A percentile compares a stretch with the other conserved stretches of the same genome.
These are phyloP conservation scores for Pomacea maculata DNA, from an alignment of 1,140 invertebrate species.

Conservation along the genomic window DNA sequence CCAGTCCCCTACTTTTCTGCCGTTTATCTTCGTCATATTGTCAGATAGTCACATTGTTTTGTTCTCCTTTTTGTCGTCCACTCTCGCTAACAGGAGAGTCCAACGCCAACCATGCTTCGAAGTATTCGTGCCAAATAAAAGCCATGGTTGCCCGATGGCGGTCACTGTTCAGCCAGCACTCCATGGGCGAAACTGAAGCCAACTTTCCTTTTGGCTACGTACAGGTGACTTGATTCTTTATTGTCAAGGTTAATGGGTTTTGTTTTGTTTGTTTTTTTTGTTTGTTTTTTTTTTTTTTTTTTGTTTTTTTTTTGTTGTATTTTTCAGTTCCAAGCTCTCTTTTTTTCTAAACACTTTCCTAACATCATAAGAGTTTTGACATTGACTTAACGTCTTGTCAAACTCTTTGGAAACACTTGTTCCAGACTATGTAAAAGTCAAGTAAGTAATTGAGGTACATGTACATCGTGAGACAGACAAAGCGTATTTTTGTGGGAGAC, in stretches of 20 bases:
- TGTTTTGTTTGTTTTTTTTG: too few species aligned
- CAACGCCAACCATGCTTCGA: slow-evolving; percentile 22
- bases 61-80: not conserved
- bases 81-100: slow-evolving; percentile 30
- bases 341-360: not conserved
- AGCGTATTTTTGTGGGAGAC: too few species aligned
- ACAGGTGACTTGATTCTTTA: slow-evolving; percentile 28
- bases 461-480: too few species aligned
- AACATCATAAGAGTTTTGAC: not conserved
- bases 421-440: not conserved
- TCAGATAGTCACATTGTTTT: not conserved
- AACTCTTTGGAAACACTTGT: not conserved
- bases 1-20: not conserved
- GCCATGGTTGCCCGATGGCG: slow-evolving; percentile 41
- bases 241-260: not conserved
- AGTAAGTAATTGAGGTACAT: not conserved
- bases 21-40: not conserved
- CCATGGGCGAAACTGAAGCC: slow-evolving; percentile 21
- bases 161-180: slow-evolving; percentile 20
- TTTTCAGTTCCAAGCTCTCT: too few species aligned
- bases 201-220: slow-evolving; percentile 47
- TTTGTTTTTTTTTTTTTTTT: not conserved
- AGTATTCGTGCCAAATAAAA: slow-evolving; percentile 35
- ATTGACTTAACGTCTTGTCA: not conserved
- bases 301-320: not conserved